A percentile compares a stretch with the other conserved stretches of the same genome.
Conservation (phyloP, 1,140 invertebrate species). For the Anastatus disparis region DNA sequence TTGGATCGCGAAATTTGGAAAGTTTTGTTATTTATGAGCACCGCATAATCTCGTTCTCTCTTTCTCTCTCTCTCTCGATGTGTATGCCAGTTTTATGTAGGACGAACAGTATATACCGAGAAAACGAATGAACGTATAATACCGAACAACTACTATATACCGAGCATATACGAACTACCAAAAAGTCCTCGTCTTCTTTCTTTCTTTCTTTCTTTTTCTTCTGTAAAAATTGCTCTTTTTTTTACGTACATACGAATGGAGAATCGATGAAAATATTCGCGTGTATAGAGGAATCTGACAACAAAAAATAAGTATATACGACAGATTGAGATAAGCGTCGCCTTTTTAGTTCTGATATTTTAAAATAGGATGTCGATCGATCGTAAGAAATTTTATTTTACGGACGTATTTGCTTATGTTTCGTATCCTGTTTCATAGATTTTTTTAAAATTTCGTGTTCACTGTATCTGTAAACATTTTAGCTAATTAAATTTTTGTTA, state of each 20-base stretch:
- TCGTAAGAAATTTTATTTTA: neutral
- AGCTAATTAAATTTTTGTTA: too few species aligned
- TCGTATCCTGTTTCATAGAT: neutral
- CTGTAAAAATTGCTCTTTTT: too few species aligned
- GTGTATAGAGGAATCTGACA: neutral
- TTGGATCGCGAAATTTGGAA: constrained; percentile 37
- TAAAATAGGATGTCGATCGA: neutral
- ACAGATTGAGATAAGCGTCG: neutral
- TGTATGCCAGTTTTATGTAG: constrained; percentile 30
- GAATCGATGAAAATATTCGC: constrained; percentile 8
- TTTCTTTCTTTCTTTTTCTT: neutral
- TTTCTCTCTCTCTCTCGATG: too few species aligned
- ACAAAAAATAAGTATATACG: too few species aligned
- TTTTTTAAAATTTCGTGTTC: neutral
- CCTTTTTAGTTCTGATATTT: neutral
- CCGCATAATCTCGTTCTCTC: constrained; percentile 33
- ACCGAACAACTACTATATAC: too few species aligned
- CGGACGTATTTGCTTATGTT: too few species aligned
- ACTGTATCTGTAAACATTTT: too few species aligned
- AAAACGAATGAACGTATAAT: too few species aligned
- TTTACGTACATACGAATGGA: too few species aligned
- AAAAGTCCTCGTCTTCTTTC: too few species aligned
- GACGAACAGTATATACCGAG: neutral
- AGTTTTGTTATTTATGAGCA: constrained; percentile 37
- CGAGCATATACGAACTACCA: too few species aligned